A percentile compares a stretch with the other conserved stretches of the same genome.
Evolutionary conservation across 2,113 vertebrate species (phyloP).

Genomic region (Laticauda colubrina): DNA sequence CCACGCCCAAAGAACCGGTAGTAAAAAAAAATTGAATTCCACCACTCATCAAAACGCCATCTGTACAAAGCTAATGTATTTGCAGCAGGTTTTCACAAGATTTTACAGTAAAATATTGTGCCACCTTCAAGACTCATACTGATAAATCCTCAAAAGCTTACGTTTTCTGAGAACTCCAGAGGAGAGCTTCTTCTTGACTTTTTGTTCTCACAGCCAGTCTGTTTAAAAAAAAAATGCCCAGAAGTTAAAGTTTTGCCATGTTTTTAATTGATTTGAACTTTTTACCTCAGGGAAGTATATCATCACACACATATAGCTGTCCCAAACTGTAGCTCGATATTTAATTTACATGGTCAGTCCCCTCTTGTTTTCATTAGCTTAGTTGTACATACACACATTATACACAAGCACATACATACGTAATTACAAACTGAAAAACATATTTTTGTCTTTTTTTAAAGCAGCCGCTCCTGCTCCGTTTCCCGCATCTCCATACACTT

Average conservation of each 20-base stretch:
- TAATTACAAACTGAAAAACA: neutral
- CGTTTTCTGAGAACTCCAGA: neutral
- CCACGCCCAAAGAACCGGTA: too few species aligned
- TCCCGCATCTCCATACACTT: neutral
- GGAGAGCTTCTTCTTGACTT: neutral
- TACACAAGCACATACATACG: neutral
- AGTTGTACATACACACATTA: neutral
- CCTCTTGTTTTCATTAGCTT: neutral
- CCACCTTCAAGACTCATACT: neutral
- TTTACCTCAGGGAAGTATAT: neutral
- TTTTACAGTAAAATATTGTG: neutral
- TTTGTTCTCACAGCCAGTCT: neutral
- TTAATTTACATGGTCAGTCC: neutral
- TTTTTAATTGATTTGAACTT: neutral
- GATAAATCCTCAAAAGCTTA: neutral
- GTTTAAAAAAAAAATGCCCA: neutral
- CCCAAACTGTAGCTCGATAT: neutral
- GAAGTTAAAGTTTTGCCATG: neutral
- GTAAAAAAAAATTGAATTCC: too few species aligned
- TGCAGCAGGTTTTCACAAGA: neutral
- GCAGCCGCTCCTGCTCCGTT: neutral
- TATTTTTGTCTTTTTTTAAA: neutral
- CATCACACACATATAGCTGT: neutral
- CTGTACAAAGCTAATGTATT: neutral
- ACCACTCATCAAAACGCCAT: neutral